These are phyloP conservation scores for Perca schrenkii DNA, from an alignment of 2,113 vertebrate genomes.

Conservation along the genomic window DNA sequence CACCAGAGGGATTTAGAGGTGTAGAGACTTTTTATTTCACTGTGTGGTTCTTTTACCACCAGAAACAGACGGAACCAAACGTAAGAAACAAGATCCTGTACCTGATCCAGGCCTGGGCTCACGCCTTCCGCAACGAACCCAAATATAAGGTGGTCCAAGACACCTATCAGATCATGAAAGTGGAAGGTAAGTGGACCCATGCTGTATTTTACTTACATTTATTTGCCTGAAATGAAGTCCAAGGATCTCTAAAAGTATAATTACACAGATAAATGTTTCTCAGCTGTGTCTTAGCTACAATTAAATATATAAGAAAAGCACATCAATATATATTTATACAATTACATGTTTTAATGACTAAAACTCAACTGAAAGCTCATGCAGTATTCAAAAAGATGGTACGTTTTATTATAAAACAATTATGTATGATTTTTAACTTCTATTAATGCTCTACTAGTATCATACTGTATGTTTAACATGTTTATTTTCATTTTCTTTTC, in stretches of 20 bases:
- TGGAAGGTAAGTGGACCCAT: constrained; percentile 89
- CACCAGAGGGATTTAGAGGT: background rate
- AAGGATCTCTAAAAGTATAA: background rate
- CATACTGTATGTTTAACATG: background rate
- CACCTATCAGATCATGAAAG: constrained; percentile 99
- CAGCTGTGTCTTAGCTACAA: background rate
- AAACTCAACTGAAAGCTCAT: background rate
- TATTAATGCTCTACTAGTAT: background rate
- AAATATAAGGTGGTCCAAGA: constrained; percentile 99
- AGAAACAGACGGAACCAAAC: constrained; percentile 94
- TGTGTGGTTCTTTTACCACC: constrained; percentile 33
- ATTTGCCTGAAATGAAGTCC: background rate
- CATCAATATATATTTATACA: background rate
- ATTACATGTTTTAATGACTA: background rate
- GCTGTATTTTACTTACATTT: background rate
- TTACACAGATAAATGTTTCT: background rate
- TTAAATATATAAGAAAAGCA: background rate
- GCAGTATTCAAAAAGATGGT: background rate
- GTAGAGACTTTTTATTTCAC: background rate
- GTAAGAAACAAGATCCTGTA: constrained; percentile 97
- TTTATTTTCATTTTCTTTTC: background rate
- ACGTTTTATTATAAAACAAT: background rate
- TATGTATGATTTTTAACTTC: background rate
- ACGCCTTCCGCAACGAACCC: constrained; percentile 97
- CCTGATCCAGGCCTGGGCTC: constrained; percentile 98